Evolutionary conservation across 2,113 vertebrate species (phyloP).

Genomic region (Chionis minor): DNA sequence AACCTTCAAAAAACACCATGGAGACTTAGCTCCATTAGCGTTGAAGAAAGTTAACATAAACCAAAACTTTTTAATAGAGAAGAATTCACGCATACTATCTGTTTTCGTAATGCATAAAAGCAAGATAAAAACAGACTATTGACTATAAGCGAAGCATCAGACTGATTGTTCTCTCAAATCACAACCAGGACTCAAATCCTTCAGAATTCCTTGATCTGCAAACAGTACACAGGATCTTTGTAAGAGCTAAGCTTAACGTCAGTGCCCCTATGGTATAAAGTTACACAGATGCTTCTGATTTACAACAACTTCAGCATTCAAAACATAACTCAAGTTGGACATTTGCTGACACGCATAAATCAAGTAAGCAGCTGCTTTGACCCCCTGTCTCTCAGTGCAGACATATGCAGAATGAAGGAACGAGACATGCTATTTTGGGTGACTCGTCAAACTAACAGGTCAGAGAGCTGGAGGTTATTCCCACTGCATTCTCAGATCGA

Average conservation of each 20-base stretch:
- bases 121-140: neutral
- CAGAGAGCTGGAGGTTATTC: constrained; percentile 18
- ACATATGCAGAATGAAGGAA: neutral
- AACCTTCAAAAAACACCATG: neutral
- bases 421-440: neutral
- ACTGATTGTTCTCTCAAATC: neutral
- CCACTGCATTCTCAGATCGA: neutral
- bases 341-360: neutral
- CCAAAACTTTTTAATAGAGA: neutral
- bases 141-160: neutral
- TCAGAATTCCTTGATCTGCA: neutral
- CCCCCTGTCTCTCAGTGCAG: neutral
- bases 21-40: neutral
- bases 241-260: neutral
- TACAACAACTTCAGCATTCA: constrained; percentile 5
- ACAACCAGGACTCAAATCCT: neutral
- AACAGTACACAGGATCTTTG: neutral
- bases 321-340: neutral
- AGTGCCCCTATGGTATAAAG: neutral
- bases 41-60: neutral
- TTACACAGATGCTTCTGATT: neutral
- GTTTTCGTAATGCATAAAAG: neutral
- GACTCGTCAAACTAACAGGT: neutral
- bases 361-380: constrained; percentile 50
- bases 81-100: neutral